These are phyloP conservation scores for Temnothorax unifasciatus DNA, from an alignment of 2,888 invertebrate species.

Conservation along the genomic window DNA sequence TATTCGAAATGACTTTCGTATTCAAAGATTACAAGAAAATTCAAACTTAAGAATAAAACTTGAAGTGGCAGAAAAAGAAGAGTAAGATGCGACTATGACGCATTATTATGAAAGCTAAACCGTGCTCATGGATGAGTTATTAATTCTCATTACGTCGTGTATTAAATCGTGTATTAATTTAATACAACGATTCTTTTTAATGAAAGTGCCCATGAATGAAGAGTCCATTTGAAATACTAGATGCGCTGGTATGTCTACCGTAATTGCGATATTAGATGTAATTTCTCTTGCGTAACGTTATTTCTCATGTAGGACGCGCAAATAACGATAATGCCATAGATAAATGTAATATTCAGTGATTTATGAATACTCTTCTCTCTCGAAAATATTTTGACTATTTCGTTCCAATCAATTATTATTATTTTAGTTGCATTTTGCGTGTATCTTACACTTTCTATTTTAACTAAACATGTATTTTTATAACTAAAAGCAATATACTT, in stretches of 20 bases:
- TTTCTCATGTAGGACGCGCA: conserved; percentile 28
- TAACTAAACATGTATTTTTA: conserved; percentile 8
- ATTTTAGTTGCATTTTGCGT: neutral
- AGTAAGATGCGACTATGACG: neutral
- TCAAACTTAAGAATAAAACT: neutral
- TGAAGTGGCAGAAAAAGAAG: neutral
- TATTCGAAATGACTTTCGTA: neutral
- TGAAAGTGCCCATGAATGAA: conserved; percentile 30
- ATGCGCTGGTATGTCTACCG: neutral
- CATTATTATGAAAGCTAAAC: conserved; percentile 30
- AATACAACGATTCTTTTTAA: conserved; percentile 33
- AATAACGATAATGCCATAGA: conserved; percentile 15
- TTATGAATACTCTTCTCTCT: neutral
- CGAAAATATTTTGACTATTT: conserved; percentile 14
- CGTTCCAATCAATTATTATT: neutral
- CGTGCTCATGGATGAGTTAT: conserved; percentile 22
- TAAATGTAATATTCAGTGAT: conserved; percentile 12
- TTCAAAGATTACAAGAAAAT: neutral
- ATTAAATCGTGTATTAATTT: conserved; percentile 24
- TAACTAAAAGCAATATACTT: neutral
- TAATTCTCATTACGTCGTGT: conserved; percentile 27
- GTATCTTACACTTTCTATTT: neutral
- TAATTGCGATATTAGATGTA: conserved; percentile 33
- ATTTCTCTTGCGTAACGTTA: conserved; percentile 40
- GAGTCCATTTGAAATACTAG: conserved; percentile 32